Percentiles rank a stretch among this genome's conserved stretches.
phyloP scores from a whole-genome alignment of 2,797 vertebrate genomes.

The Diplodus puntazzo region DNA sequence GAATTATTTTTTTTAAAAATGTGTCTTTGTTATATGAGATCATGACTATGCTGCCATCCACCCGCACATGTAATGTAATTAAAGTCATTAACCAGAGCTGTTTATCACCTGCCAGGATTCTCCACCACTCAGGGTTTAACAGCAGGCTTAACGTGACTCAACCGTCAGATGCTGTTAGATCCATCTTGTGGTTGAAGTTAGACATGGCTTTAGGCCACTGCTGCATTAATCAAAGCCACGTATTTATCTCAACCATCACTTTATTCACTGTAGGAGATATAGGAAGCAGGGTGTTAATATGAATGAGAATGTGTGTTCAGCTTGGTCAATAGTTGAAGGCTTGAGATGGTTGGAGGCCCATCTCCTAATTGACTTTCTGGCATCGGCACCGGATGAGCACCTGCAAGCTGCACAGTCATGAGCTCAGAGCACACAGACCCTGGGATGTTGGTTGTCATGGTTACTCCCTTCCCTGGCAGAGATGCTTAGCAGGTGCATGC shows the following conservation, averaged over 20 bases:
- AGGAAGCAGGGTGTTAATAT: conserved; percentile 65
- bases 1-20: too few relatives aligned
- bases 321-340: conserved; percentile 79
- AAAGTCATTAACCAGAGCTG: conserved; percentile 63
- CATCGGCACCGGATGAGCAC: conserved; percentile 84
- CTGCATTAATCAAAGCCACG: conserved; percentile 56
- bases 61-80: conserved; percentile 54
- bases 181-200: conserved; percentile 42
- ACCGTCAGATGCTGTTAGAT: conserved; percentile 55
- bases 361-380: conserved; percentile 85
- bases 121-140: conserved; percentile 51
- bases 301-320: conserved; percentile 80
- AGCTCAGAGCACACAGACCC: conserved; percentile 79
- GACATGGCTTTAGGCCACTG: conserved; percentile 45
- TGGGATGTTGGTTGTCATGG: conserved; percentile 85
- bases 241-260: conserved; percentile 64
- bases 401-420: conserved; percentile 85
- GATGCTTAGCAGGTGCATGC: conserved; percentile 84
- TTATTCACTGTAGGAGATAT: conserved; percentile 64
- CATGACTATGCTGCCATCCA: conserved; percentile 20
- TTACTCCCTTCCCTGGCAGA: conserved; percentile 81
- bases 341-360: conserved; percentile 77
- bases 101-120: conserved; percentile 61
- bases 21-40: conserved; percentile 16
- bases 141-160: conserved; percentile 54